These are phyloP conservation scores for Steinernema feltiae DNA, from an alignment of 1,140 invertebrate genomes.

Conservation along the genomic window DNA sequence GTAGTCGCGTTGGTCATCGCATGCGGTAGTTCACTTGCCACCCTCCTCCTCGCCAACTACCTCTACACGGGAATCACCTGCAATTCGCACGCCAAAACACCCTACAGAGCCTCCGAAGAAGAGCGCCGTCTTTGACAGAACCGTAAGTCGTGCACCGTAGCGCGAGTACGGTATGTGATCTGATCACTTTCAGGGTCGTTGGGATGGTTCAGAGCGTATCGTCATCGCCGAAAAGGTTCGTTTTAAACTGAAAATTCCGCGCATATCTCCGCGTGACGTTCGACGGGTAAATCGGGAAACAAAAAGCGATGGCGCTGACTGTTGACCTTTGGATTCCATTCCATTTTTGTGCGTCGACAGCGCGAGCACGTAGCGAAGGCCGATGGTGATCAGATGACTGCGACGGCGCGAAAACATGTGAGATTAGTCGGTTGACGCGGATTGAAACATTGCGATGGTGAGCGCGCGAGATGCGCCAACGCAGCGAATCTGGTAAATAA, in stretches of 20 bases:
- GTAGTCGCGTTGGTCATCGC: neutral
- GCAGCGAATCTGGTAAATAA: too few relatives aligned
- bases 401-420: neutral
- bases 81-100: neutral
- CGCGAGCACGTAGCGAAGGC: too few relatives aligned
- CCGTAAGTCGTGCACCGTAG: neutral
- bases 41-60: slow-evolving; percentile 15
- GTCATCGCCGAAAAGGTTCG: slow-evolving; percentile 16
- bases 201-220: slow-evolving; percentile 13
- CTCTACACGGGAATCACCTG: slow-evolving; percentile 5
- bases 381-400: neutral
- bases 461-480: too few relatives aligned
- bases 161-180: neutral
- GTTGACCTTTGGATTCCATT: too few relatives aligned
- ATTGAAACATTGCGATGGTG: too few relatives aligned
- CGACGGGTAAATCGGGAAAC: neutral
- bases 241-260: neutral
- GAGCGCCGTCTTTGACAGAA: neutral
- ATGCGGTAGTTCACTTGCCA: neutral
- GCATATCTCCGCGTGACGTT: neutral
- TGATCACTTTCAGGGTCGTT: slow-evolving; percentile 10
- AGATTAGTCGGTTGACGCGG: too few relatives aligned
- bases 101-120: neutral
- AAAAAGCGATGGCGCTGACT: neutral
- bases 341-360: too few relatives aligned